Evolutionary conservation across 2,888 invertebrate genomes (phyloP).

Genomic region (Archips xylosteana): DNA sequence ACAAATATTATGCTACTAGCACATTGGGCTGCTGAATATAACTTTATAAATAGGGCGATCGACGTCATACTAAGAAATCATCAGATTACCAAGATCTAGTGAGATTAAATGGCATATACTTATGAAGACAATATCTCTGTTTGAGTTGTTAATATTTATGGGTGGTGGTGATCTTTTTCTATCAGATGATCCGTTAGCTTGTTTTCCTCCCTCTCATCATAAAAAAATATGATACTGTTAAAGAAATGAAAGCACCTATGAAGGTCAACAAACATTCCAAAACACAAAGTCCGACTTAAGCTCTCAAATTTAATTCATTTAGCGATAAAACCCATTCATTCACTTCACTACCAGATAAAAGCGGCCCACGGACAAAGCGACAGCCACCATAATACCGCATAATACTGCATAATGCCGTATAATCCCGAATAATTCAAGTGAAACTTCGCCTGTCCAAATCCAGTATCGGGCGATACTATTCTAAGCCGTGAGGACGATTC

Average conservation of each 20-base stretch:
- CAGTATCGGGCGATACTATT: constrained; percentile 38
- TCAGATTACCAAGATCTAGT: too few species aligned
- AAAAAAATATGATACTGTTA: neutral
- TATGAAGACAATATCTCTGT: too few species aligned
- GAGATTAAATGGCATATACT: too few species aligned
- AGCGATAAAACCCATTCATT: constrained; percentile 32
- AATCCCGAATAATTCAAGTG: constrained; percentile 51
- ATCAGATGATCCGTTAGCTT: too few species aligned
- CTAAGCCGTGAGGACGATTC: constrained; percentile 17
- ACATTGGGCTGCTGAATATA: too few species aligned
- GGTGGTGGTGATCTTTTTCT: too few species aligned
- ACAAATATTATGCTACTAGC: too few species aligned
- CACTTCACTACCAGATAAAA: constrained; percentile 35
- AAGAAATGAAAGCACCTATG: constrained; percentile 1
- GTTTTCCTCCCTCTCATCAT: too few species aligned
- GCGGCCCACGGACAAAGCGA: constrained; percentile 35
- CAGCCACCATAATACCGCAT: constrained; percentile 33
- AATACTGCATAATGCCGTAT: constrained; percentile 43
- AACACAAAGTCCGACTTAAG: neutral
- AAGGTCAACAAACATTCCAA: neutral
- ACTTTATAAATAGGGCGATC: too few species aligned
- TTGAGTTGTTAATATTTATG: too few species aligned
- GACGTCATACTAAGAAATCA: too few species aligned
- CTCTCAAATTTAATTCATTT: constrained; percentile 20
- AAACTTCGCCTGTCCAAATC: constrained; percentile 48